Base-by-base conservation (phyloP, 2,797 vertebrate genomes). In the Acrocephalus scirpaceus region DNA sequence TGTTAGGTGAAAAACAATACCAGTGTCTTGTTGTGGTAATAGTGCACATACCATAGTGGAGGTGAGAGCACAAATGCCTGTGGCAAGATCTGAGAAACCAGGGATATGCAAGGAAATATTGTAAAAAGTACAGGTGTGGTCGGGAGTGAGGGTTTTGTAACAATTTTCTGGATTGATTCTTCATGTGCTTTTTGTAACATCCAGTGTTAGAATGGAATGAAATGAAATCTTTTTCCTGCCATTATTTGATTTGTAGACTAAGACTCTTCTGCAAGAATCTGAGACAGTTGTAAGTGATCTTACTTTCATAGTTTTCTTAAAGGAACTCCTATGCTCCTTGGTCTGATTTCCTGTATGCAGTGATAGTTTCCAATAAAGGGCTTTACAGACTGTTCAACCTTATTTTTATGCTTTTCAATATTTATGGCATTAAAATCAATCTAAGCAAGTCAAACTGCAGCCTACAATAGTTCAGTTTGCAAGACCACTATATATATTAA, bases 201-300 rank as follows among this genome's bases (percentile, higher is more conserved):
- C 36, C 42, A 64, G 13, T 53, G 36, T 34, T 60, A 53, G 34
- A 72, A 75, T 66, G 13, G 34, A 72, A 75, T 66, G 13, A 78
- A 51, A n/a, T 38, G 0, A 42, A 16, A 50, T 67, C 0, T 60
- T 58, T 11, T 8, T 1, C 2, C 6, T 13, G 5, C 8, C 6
- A 0, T 73, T 60, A 29, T 7, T 92, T 58, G 19, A 26, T 47
- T 58, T 81, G 20, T 62, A 32, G 44, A 29, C 26, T 50, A 7
- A 10, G 21, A 48, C 32, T 76, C 23, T 51, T 48, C 29, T 80
- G 57, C 36, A 57, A 51, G 40, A 75, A 75, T 7, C 20, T 40
- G 47, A 45, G 22, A 47, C 47, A 29, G 10, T 58, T 29, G 6
- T 45, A 42, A 74, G 11, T 71, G 57, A 76, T 64, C 30, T 85